Base-by-base conservation (phyloP, 2,113 vertebrate species). In the Empidonax traillii region DNA sequence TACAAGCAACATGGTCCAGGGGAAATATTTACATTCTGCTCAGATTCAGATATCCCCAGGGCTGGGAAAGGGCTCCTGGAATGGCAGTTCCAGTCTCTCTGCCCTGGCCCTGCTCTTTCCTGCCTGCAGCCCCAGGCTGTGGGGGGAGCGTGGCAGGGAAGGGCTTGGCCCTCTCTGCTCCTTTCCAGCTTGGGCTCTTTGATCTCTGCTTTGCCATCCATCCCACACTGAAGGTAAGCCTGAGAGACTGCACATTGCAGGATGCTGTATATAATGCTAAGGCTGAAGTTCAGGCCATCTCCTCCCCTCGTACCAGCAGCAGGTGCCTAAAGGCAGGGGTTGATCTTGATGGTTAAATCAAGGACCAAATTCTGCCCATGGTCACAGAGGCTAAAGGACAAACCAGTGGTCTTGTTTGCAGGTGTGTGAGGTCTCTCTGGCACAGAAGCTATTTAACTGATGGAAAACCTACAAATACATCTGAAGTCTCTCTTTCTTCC, bases 11-110 rank as follows among this genome's bases (percentile, higher is more conserved):
- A 3, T 1, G 1, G 88, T 93, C 74, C 85, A 94, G 90, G 58
- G 53, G 41, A 93, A 97, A 96, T 91, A 88, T 91, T 94, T 85
- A 80, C 73, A 51, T 43, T 89, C 28, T 21, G 17, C 58, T 85
- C 56, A 53, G 53, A 43, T 37, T 68, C 53, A 31, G n/a, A 37
- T 53, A 18, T 73, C 71, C 77, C 82, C 33, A 56, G 71, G 53
- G 49, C 58, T 91, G 62, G 56, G 52, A 93, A 93, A 78, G 59
- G 46, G 69, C 61, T 83, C n/a, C 74, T 69, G 78, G 63, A 83
- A 73, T 28, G 84, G 67, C 67, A 33, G 47, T 56, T 71, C 46
- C 68, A 18, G 30, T 46, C 52, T 55, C 33, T 1, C 1, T 19
- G 69, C 24, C 35, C 47, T 35, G 18, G 3, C 63, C 35, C 30